Percentiles rank a stretch among this genome's conserved stretches.
phyloP scores from a whole-genome alignment of 1,140 invertebrate species.

The Uloborus diversus region DNA sequence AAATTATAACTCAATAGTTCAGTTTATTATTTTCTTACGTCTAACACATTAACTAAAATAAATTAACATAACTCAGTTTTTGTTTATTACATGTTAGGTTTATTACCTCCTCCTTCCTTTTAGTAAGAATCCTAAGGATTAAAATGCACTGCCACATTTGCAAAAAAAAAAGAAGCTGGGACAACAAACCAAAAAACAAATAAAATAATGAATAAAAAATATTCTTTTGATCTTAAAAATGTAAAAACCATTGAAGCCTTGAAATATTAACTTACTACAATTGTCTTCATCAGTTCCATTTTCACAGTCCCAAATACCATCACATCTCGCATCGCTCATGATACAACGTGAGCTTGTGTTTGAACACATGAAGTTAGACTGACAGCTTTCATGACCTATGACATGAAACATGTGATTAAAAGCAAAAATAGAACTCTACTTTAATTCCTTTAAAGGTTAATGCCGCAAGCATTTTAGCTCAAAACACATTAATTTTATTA shows the following conservation, averaged over 20 bases:
- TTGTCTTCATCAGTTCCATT: constrained; percentile 81
- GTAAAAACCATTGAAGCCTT: not conserved
- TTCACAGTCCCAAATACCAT: constrained; percentile 79
- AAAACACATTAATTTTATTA: too few relatives aligned
- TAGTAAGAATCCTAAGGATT: too few relatives aligned
- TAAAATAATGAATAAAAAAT: not conserved
- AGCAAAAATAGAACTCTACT: not conserved
- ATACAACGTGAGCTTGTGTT: constrained; percentile 70
- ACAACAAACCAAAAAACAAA: too few relatives aligned
- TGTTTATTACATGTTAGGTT: too few relatives aligned
- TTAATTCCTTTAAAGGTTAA: not conserved
- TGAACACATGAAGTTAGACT: constrained; percentile 46
- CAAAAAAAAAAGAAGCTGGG: too few relatives aligned
- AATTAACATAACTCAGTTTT: too few relatives aligned
- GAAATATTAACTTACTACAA: constrained; percentile 73
- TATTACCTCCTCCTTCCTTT: too few relatives aligned
- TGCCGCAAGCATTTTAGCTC: not conserved
- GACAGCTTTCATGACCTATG: constrained; percentile 28
- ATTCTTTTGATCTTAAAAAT: not conserved
- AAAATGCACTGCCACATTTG: too few relatives aligned
- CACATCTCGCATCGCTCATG: constrained; percentile 77
- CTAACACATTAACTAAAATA: too few relatives aligned
- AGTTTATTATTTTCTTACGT: too few relatives aligned
- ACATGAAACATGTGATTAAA: not conserved
- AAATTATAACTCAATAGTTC: too few relatives aligned